A percentile compares a stretch with the other conserved stretches of the same genome.
Evolutionary conservation across 1,140 invertebrate genomes (phyloP).

Genomic region (Formica exsecta): DNA sequence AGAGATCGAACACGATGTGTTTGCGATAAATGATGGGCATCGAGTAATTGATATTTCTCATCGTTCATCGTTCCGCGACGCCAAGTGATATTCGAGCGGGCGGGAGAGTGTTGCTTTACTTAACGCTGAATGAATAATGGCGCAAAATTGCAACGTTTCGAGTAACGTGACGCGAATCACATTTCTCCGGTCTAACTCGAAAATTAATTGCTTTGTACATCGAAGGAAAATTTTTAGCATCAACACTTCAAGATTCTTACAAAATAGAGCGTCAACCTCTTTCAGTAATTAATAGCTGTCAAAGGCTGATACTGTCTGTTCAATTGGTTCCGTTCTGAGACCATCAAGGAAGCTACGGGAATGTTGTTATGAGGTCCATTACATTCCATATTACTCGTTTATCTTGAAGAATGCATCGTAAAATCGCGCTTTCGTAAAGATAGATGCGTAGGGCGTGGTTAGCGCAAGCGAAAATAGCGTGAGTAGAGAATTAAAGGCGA

Average conservation of each 20-base stretch:
- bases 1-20: background rate
- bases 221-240: background rate
- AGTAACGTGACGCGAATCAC: background rate
- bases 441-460: constrained; percentile 24
- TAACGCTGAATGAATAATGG: background rate
- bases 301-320: background rate
- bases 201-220: background rate
- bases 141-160: background rate
- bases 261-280: background rate
- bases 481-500: constrained; percentile 28
- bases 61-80: background rate
- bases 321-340: background rate
- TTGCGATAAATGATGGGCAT: constrained; percentile 26
- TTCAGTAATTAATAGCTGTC: background rate
- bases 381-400: background rate
- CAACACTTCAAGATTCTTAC: background rate
- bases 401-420: background rate
- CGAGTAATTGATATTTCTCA: constrained; percentile 43
- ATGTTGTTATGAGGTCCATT: background rate
- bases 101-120: background rate
- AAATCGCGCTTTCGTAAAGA: constrained; percentile 18
- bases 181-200: background rate
- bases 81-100: background rate
- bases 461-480: constrained; percentile 5
- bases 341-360: background rate